Conservation (phyloP, 2,797 vertebrate species). For the Anolis apletophallus region DNA sequence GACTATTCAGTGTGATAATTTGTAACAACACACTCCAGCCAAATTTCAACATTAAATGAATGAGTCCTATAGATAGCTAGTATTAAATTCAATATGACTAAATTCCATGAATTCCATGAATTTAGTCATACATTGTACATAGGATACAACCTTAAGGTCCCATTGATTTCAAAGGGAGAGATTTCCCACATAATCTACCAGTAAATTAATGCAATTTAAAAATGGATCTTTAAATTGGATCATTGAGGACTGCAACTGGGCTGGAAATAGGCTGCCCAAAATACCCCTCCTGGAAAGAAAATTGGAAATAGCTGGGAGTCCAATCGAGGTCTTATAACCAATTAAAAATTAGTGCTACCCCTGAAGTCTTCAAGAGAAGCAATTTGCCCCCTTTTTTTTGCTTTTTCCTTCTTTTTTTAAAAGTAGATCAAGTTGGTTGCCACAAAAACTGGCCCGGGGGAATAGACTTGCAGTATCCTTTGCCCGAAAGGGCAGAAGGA, state of each 20-base stretch:
- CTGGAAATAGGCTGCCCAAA: too few species aligned
- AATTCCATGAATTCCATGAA: neutral
- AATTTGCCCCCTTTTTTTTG: too few species aligned
- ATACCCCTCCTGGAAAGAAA: too few species aligned
- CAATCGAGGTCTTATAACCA: too few species aligned
- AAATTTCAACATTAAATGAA: conserved; percentile 19
- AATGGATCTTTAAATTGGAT: neutral
- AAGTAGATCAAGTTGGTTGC: too few species aligned
- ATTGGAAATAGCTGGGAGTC: too few species aligned
- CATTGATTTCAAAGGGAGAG: conserved; percentile 11
- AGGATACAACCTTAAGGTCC: neutral
- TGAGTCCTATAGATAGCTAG: neutral
- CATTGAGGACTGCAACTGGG: conserved; percentile 24
- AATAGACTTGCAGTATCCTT: conserved; percentile 73
- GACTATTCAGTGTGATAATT: conserved; percentile 54
- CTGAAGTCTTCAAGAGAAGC: too few species aligned
- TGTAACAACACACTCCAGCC: neutral
- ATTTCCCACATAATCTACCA: neutral
- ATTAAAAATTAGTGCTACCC: too few species aligned
- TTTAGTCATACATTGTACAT: neutral
- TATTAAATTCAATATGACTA: neutral
- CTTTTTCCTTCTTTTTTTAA: too few species aligned
- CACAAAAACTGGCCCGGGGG: too few species aligned
- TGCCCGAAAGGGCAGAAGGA: conserved; percentile 51
- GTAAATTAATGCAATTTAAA: neutral